Evolutionary conservation across 2,797 vertebrate genomes (phyloP).

Genomic region (Phoeniculus purpureus): DNA sequence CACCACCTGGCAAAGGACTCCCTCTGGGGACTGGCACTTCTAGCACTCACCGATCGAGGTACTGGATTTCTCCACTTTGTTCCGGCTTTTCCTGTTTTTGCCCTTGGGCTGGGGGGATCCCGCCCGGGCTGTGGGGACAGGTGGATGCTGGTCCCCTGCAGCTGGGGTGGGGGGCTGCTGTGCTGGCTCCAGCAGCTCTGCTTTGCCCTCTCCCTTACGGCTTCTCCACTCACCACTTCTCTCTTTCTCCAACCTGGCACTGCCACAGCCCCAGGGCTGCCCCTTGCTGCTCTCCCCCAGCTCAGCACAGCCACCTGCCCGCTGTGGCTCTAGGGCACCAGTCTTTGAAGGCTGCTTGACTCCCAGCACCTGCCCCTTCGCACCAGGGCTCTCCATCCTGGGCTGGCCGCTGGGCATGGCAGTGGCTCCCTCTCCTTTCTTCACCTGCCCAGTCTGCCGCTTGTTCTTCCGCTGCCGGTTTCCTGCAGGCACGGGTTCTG

Average conservation of each 20-base stretch:
- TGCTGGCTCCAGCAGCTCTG: constrained; percentile 65
- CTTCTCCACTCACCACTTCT: constrained; percentile 67
- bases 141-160: constrained; percentile 54
- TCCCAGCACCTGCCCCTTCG: constrained; percentile 66
- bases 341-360: constrained; percentile 65
- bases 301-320: neutral
- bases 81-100: constrained; percentile 93
- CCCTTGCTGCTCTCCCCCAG: constrained; percentile 31
- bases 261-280: constrained; percentile 53
- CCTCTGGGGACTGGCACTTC: fast-evolving
- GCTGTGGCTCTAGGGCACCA: neutral
- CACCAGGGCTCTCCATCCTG: constrained; percentile 41
- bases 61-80: constrained; percentile 90
- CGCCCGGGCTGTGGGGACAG: constrained; percentile 45
- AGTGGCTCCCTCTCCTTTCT: constrained; percentile 59
- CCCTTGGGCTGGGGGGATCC: constrained; percentile 87
- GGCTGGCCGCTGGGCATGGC: neutral
- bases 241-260: constrained; percentile 70
- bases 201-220: constrained; percentile 68
- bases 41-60: constrained; percentile 85
- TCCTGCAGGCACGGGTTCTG: constrained; percentile 44
- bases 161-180: constrained; percentile 12
- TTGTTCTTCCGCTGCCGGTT: constrained; percentile 91
- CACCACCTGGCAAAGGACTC: neutral
- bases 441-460: constrained; percentile 79